Evolutionary conservation across 37 sponge, comb jelly and placozoan species (phyloP), one percentile per base, ranked within the genome.

Genomic region (Tethya wilhelma): DNA sequence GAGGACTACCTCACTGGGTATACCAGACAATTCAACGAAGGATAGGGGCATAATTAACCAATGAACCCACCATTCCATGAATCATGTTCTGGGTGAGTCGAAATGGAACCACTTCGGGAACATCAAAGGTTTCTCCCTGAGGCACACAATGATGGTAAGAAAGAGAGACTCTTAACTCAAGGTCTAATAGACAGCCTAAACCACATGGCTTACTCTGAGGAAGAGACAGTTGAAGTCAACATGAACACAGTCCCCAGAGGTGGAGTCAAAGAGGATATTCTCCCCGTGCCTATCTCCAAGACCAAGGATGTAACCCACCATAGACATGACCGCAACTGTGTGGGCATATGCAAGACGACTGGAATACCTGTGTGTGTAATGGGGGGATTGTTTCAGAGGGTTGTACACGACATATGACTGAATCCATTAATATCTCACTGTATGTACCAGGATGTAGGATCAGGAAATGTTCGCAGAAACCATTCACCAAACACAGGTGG

Each of bases 191-290:
- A 14, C 9, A 14, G 53, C 9, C 14, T 49, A 14, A 9, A 49
- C 14, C 53, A 49, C 14, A n/a, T 4, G 14, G 28, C 86, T n/a
- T 44, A 92, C 93, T 53, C 85, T 82, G 55, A 91, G 89, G 71
- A 97, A 97, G 29, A 97, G 88, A 41, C 96, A 97, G 87, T 91
- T 89, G 77, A 97, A 97, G 71, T 97, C 97, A 39, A 97, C 97
- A 89, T 97, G 97, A 6, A 97, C 87, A 34, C 78, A 78, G 74
- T 97, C 97, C 28, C 97, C 97, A 74, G 22, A 89, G 60, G 90
- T 91, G 5, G 89, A 94, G 68, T 97, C 97, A 80, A 94, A 89
- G 57, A 97, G 74, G 26, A 97, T 89, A 80, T 97, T 97, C 84
- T 97, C 97, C 22, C 93, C 94, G 75, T 97, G 97, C 29, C 97